Conservation (phyloP, 2,797 vertebrate genomes). For the Acanthurus leucopareius region DNA sequence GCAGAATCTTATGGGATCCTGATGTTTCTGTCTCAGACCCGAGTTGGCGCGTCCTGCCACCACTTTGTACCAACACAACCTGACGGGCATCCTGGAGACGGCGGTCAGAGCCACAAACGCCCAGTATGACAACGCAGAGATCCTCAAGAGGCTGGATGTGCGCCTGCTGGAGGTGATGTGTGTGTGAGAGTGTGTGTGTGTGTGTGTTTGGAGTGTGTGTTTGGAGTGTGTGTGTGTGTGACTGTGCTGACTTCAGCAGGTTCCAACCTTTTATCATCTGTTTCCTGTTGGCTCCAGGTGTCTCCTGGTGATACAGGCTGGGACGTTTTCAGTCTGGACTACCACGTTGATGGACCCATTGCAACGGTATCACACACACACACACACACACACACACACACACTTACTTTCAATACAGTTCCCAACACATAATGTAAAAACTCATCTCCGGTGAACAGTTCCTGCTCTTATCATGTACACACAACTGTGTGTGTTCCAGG, state of each 20-base stretch:
- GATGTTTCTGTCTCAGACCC: conserved; percentile 82
- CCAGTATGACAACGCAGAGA: conserved; percentile 97
- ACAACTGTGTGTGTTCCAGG: conserved; percentile 77
- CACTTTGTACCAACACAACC: conserved; percentile 97
- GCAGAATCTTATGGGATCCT: fast-evolving
- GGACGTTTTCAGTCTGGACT: conserved; percentile 99
- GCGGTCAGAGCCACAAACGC: conserved; percentile 97
- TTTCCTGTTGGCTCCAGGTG: conserved; percentile 82
- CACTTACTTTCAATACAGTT: not conserved
- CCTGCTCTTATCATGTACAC: not conserved
- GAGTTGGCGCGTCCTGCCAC: conserved; percentile 96
- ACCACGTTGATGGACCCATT: conserved; percentile 98
- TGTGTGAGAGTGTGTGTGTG: not conserved
- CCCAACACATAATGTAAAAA: not conserved
- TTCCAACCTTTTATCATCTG: not conserved
- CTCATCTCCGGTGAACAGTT: not conserved
- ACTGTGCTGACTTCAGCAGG: not conserved
- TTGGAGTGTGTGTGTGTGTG: not conserved
- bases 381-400: not conserved
- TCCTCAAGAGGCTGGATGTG: conserved; percentile 95
- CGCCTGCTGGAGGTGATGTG: conserved; percentile 91
- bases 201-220: not conserved
- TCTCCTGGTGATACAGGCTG: conserved; percentile 98
- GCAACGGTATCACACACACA: conserved; percentile 89
- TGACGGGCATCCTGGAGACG: conserved; percentile 97